phyloP scores from a whole-genome alignment of 2,797 vertebrate species.

The Odontamblyopus lacepedii region DNA sequence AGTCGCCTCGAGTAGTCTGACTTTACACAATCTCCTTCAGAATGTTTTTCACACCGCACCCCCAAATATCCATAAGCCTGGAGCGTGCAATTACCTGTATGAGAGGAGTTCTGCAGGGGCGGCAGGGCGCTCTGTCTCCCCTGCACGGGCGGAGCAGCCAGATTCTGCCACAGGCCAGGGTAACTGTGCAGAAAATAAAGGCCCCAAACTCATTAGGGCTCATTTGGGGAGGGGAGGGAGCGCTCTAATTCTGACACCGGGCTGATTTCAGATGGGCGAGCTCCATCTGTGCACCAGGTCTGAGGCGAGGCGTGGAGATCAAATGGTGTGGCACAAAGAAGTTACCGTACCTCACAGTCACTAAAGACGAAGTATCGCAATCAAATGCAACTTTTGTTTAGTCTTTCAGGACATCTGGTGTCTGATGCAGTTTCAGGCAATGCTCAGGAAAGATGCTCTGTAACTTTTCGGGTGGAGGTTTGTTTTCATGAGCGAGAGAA shows the following conservation, averaged over 20 bases:
- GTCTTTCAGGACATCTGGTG: not conserved
- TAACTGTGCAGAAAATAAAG: slow-evolving; percentile 81
- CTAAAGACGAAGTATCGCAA: not conserved
- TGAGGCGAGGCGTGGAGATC: not conserved
- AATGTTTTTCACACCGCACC: slow-evolving; percentile 24
- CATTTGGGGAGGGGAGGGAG: slow-evolving; percentile 61
- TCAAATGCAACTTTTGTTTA: not conserved
- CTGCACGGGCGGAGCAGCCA: slow-evolving; percentile 67
- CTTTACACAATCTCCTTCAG: slow-evolving; percentile 25
- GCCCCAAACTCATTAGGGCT: slow-evolving; percentile 71
- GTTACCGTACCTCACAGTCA: not conserved
- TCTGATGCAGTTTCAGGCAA: not conserved
- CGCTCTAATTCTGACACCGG: slow-evolving; percentile 61
- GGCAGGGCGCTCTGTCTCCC: slow-evolving; percentile 62
- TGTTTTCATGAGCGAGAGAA: no score
- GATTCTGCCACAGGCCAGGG: slow-evolving; percentile 64
- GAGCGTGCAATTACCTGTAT: slow-evolving; percentile 71
- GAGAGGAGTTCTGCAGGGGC: slow-evolving; percentile 62
- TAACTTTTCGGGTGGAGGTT: not conserved
- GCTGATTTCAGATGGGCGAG: slow-evolving; percentile 54
- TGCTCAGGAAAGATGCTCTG: not conserved
- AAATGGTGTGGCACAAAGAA: not conserved
- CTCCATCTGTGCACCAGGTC: slow-evolving; percentile 33
- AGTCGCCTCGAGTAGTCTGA: not conserved
- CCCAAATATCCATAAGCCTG: slow-evolving; percentile 42